Evolutionary conservation across 2,797 vertebrate species (phyloP).

Genomic region (Lycodopsis pacificus): DNA sequence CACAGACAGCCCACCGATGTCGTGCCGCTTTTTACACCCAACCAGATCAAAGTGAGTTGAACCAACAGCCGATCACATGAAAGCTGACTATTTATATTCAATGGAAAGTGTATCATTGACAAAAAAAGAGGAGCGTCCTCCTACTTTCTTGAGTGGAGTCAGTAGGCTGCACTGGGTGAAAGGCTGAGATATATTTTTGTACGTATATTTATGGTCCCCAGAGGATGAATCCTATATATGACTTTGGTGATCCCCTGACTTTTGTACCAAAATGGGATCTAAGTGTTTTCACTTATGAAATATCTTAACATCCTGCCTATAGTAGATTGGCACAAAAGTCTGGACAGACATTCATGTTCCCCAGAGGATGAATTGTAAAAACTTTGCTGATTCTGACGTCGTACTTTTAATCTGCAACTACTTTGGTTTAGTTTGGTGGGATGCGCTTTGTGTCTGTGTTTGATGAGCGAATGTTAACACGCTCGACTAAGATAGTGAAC

Average conservation of each 20-base stretch:
- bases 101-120: slow-evolving; percentile 6
- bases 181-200: not conserved
- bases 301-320: too few species aligned
- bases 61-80: not conserved
- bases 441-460: not conserved
- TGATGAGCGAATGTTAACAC: not conserved
- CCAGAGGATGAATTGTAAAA: not conserved
- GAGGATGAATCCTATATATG: not conserved
- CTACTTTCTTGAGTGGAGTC: not conserved
- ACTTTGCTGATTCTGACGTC: not conserved
- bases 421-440: not conserved
- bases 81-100: slow-evolving; percentile 13
- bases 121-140: slow-evolving; percentile 4
- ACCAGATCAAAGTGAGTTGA: slow-evolving; percentile 4
- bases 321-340: too few species aligned
- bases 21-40: slow-evolving; percentile 12
- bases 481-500: not conserved
- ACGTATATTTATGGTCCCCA: not conserved
- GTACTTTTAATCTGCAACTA: not conserved
- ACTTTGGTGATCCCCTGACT: too few species aligned
- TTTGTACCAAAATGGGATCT: too few species aligned
- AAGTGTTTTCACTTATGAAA: too few species aligned
- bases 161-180: not conserved
- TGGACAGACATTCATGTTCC: not conserved
- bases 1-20: slow-evolving; percentile 41